These are phyloP conservation scores for Hylyphantes graminicola DNA, from an alignment of 1,140 invertebrate species.

Conservation along the genomic window DNA sequence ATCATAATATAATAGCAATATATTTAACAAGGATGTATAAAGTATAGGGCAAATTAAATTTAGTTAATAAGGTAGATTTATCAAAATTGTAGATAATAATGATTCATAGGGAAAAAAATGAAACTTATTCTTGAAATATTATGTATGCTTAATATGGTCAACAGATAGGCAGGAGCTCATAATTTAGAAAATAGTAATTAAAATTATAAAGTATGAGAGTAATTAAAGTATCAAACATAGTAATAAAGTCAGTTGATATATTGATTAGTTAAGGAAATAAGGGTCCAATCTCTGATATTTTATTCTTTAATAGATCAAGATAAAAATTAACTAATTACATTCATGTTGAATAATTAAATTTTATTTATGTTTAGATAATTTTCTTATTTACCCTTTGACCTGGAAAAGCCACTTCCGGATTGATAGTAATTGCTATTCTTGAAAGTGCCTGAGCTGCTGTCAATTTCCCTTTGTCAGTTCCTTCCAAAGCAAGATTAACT, in stretches of 20 bases:
- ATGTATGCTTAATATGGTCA: too few relatives aligned
- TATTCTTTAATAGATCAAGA: not conserved
- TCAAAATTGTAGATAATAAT: not conserved
- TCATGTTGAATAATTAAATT: not conserved
- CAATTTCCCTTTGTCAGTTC: conserved; percentile 90
- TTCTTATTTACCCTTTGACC: conserved; percentile 77
- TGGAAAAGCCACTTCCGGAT: conserved; percentile 97
- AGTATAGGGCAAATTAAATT: not conserved
- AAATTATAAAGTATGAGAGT: too few relatives aligned
- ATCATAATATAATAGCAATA: not conserved
- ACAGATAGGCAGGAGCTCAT: too few relatives aligned
- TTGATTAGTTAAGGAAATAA: too few relatives aligned
- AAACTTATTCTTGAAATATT: too few relatives aligned
- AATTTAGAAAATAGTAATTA: too few relatives aligned
- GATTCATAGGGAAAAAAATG: too few relatives aligned
- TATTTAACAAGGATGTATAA: not conserved
- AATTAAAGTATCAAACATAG: not conserved
- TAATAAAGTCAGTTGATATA: too few relatives aligned
- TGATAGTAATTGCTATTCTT: conserved; percentile 94
- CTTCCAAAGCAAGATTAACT: conserved; percentile 80
- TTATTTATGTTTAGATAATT: not conserved
- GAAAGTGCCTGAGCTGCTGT: conserved; percentile 94
- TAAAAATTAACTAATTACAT: not conserved
- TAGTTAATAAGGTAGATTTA: not conserved
- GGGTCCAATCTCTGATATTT: too few relatives aligned